phyloP scores from a whole-genome alignment of 1,140 invertebrate genomes.

The Drusus annulatus region DNA sequence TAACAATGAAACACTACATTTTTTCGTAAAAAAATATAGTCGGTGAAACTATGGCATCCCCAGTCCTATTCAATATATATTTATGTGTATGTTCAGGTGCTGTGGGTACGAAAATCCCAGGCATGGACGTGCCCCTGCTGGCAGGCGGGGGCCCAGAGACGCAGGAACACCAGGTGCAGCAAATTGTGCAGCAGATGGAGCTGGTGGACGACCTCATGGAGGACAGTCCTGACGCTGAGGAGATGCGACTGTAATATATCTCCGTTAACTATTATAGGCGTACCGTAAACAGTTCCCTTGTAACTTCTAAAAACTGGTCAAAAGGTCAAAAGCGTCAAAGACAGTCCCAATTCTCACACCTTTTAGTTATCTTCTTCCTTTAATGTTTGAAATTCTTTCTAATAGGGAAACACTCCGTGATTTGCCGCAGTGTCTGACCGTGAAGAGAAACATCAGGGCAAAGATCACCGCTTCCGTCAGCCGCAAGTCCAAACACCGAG shows the following conservation, averaged over 20 bases:
- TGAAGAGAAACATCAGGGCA: conserved; percentile 75
- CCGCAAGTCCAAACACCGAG: conserved; percentile 68
- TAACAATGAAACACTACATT: no score
- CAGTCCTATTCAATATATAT: no score
- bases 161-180: conserved; percentile 65
- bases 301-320: no score
- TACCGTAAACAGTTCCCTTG: no score
- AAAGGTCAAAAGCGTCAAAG: no score
- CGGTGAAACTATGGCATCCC: no score
- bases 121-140: conserved; percentile 22
- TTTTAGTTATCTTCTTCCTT: not conserved
- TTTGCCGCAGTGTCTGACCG: conserved; percentile 75
- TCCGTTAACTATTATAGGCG: no score
- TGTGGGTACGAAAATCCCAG: conserved; percentile 39
- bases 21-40: no score
- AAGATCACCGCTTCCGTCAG: conserved; percentile 75
- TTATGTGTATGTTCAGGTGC: conserved; percentile 28
- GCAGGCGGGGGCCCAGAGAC: conserved; percentile 23
- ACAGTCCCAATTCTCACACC: no score
- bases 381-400: conserved; percentile 44
- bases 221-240: conserved; percentile 72
- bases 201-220: conserved; percentile 74
- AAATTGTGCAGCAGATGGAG: conserved; percentile 76
- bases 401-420: conserved; percentile 74
- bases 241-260: conserved; percentile 70